Base-by-base conservation (phyloP, 2,888 invertebrate genomes). In the Folsomia candida region DNA sequence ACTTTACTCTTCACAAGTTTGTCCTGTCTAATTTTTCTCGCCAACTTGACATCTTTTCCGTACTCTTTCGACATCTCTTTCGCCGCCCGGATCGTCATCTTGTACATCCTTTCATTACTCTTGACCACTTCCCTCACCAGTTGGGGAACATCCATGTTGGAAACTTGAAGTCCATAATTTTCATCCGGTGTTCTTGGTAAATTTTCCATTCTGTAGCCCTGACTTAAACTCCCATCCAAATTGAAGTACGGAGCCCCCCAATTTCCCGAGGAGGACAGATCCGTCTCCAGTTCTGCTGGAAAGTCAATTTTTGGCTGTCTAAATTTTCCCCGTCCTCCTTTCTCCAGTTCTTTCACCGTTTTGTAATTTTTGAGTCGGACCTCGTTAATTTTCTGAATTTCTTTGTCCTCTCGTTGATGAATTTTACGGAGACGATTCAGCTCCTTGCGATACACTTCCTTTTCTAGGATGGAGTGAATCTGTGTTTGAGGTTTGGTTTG, bases 21-120 rank as follows among this genome's bases (percentile, higher is more conserved):
- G 20, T 6, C 20, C 6, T 59, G 24, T 22, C 51, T 65, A 29
- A 65, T 54, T 25, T 65, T 65, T 20, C 20, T 25, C n/a, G 51
- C 26, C 51, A 65, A 25, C 57, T 65, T 65, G 20, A 51, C 65
- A 65, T 65, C 27, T 54, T 54, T 65, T 3, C 65, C 65, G 25
- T 65, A 57, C 54, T 67, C 62, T 18, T 69, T 74, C 0, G 67
- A 65, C 71, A 74, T 69, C 63, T 74, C 63, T 54, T 70, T 57
- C 60, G 69, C 65, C 1, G 74, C 74, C 18, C 65, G 63, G 1
- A 74, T 65, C 11, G 74, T 71, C 69, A 69, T 65, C 24, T 29
- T 51, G 37, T 74, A 74, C 74, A 74, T 74, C 29, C 74, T 24
- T 37, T 71, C 71, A 51, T 74, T 74, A 65, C 74, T 74, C 25